Evolutionary conservation across 92 coral and sea anemone species (phyloP).

Genomic region (Heliopora coerulea): DNA sequence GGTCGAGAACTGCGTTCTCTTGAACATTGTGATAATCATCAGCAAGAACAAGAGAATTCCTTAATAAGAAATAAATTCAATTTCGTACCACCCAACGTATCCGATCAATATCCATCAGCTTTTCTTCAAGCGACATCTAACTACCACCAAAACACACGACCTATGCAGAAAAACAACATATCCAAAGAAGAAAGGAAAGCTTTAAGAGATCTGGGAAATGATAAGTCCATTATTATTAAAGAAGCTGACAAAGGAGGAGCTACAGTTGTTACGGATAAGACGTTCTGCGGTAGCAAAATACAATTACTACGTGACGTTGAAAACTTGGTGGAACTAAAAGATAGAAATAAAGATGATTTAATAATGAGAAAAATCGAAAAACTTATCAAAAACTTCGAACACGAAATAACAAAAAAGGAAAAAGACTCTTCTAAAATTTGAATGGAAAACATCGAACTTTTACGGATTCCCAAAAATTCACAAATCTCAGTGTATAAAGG

Average conservation of each 20-base stretch:
- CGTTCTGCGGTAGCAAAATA: not conserved
- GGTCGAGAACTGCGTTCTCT: not conserved
- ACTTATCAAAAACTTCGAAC: no score
- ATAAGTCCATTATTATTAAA: constrained; percentile 41
- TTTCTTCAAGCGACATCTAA: no score
- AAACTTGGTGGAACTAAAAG: no score
- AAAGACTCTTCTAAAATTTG: constrained; percentile 20
- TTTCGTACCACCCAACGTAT: no score
- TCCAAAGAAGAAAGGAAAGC: constrained; percentile 40
- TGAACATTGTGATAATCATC: no score
- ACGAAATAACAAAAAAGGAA: constrained; percentile 23
- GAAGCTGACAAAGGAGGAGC: constrained; percentile 56
- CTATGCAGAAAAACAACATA: constrained; percentile 45
- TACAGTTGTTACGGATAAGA: not conserved
- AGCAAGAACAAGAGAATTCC: no score
- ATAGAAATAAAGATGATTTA: no score
- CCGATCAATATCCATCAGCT: no score
- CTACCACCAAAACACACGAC: constrained; percentile 30
- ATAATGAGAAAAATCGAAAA: no score
- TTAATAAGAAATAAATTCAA: no score
- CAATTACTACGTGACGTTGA: no score
- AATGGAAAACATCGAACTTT: constrained; percentile 45
- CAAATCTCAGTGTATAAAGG: constrained; percentile 43
- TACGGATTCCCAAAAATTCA: constrained; percentile 50
- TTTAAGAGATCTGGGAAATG: constrained; percentile 24